These are phyloP conservation scores for Diplodus sargus DNA, from an alignment of 2,797 vertebrate species.

Conservation along the genomic window DNA sequence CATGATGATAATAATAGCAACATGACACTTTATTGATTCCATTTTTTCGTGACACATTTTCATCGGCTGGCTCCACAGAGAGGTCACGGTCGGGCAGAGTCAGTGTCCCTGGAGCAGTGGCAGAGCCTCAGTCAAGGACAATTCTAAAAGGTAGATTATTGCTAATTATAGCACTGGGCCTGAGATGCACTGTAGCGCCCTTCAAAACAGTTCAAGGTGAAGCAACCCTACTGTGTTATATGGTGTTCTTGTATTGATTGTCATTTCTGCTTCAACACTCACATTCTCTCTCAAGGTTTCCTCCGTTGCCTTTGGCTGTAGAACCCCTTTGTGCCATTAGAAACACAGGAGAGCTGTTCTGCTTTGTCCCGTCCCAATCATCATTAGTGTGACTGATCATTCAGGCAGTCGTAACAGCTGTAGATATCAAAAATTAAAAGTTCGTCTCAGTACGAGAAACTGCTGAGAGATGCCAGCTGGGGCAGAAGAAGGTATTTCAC, in stretches of 20 bases:
- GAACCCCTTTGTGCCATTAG: neutral
- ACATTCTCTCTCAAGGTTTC: conserved; percentile 1
- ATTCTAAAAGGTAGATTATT: conserved; percentile 31
- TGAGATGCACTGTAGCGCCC: neutral
- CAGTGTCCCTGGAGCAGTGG: neutral
- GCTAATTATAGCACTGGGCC: conserved; percentile 5
- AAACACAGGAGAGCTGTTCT: conserved; percentile 4
- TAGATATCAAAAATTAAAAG: conserved; percentile 57
- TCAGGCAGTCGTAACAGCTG: conserved; percentile 16
- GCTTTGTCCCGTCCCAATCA: conserved; percentile 10
- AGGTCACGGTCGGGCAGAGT: conserved; percentile 27
- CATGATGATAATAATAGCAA: neutral
- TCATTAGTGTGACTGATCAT: conserved; percentile 13
- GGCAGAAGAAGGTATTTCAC: conserved; percentile 73
- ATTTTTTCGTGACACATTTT: conserved; percentile 20
- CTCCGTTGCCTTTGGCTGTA: neutral
- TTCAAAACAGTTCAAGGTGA: conserved; percentile 26
- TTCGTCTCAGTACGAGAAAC: conserved; percentile 46
- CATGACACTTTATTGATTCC: conserved; percentile 1
- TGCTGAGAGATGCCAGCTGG: conserved; percentile 71
- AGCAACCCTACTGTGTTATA: conserved; percentile 1
- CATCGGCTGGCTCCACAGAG: conserved; percentile 1
- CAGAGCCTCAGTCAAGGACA: conserved; percentile 32
- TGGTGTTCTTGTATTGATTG: neutral
- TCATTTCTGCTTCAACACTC: neutral